These are phyloP conservation scores for Acleris sparsana DNA, from an alignment of 2,888 invertebrate genomes.

Conservation along the genomic window DNA sequence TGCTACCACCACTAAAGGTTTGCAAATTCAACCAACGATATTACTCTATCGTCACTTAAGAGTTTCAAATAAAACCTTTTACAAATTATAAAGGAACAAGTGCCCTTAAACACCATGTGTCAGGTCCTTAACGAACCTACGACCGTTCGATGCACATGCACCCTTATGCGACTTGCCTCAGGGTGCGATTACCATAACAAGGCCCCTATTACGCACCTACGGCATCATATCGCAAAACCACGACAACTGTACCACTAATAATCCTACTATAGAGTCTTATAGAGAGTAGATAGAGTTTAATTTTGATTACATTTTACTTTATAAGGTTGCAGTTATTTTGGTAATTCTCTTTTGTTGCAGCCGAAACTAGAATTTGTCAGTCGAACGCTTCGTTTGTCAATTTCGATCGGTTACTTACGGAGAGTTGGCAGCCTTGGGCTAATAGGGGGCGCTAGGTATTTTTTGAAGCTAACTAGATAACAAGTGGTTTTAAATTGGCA, in stretches of 20 bases:
- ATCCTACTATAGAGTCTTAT: neutral
- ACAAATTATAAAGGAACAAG: neutral
- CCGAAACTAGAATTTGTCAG: conserved; percentile 82
- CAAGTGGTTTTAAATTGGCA: conserved; percentile 83
- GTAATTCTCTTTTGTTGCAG: conserved; percentile 59
- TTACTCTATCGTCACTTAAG: too few species aligned
- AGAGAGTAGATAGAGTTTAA: conserved; percentile 39
- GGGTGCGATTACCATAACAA: conserved; percentile 81
- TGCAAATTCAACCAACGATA: too few species aligned
- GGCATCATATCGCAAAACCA: conserved; percentile 48
- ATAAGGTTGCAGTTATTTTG: conserved; percentile 43
- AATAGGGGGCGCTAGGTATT: conserved; percentile 77
- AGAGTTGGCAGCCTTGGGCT: conserved; percentile 74
- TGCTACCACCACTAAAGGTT: too few species aligned
- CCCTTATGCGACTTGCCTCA: conserved; percentile 59
- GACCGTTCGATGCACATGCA: conserved; percentile 64
- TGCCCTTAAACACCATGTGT: conserved; percentile 43
- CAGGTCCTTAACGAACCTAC: conserved; percentile 58
- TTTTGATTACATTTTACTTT: conserved; percentile 27
- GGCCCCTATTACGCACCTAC: conserved; percentile 77
- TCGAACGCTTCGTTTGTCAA: conserved; percentile 83
- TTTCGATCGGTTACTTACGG: conserved; percentile 79
- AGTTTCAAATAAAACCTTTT: too few species aligned
- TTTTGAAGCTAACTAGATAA: conserved; percentile 82
- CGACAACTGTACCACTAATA: conserved; percentile 32